Evolutionary conservation across 1,140 invertebrate species (phyloP).

Genomic region (Sitobion miscanthi): DNA sequence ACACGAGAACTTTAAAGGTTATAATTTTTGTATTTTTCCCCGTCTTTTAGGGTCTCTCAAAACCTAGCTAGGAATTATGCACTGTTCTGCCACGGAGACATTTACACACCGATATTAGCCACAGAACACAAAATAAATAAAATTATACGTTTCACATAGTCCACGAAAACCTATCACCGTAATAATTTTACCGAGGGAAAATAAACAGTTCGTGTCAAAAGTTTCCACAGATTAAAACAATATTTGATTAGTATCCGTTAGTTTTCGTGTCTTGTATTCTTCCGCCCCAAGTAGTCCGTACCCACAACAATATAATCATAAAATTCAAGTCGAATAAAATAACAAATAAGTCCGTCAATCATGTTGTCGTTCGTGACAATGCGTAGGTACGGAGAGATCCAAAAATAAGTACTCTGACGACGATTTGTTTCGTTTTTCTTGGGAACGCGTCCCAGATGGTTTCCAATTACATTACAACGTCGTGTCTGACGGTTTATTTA

Average conservation of each 20-base stretch:
- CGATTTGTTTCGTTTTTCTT: background rate
- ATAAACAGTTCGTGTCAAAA: background rate
- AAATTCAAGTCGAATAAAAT: background rate
- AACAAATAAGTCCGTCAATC: slow-evolving; percentile 25
- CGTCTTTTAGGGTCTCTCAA: too few relatives aligned
- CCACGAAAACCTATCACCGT: background rate
- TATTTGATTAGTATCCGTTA: background rate
- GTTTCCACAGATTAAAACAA: background rate
- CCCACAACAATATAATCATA: background rate
- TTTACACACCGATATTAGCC: too few relatives aligned
- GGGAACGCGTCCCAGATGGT: slow-evolving; percentile 43
- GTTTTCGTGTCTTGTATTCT: background rate
- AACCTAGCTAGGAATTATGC: too few relatives aligned
- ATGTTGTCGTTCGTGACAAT: background rate
- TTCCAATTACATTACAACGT: background rate
- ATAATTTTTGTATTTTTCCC: too few relatives aligned
- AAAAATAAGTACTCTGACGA: background rate
- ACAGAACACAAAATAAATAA: background rate
- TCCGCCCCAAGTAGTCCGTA: too few relatives aligned
- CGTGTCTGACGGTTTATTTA: too few relatives aligned
- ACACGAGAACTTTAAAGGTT: too few relatives aligned
- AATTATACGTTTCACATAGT: background rate
- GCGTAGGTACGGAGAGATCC: too few relatives aligned
- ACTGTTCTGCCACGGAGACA: too few relatives aligned
- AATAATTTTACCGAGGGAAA: background rate